A percentile compares a stretch with the other conserved stretches of the same genome.
Conservation (phyloP, 1,140 invertebrate species). For the Tetramorium parvispinum region DNA sequence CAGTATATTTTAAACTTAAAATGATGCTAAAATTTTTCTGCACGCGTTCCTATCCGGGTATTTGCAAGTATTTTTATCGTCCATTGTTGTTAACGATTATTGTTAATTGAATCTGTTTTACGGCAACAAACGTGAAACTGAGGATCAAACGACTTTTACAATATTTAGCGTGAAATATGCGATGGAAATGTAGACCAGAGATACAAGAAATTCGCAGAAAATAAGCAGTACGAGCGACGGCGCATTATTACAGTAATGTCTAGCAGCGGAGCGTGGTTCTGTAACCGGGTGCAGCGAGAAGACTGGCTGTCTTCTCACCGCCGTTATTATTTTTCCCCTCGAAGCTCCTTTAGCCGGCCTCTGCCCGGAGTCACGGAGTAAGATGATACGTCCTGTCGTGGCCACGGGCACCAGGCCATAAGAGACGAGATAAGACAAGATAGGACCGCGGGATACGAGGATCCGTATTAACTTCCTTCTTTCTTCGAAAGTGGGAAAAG, state of each 20-base stretch:
- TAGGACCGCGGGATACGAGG: conserved; percentile 61
- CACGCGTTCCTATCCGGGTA: neutral
- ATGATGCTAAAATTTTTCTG: too few species aligned
- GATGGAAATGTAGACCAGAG: neutral
- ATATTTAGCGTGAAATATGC: neutral
- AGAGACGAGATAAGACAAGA: conserved; percentile 72
- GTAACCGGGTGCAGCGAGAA: conserved; percentile 44
- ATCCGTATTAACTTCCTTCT: conserved; percentile 68
- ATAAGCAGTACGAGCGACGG: neutral
- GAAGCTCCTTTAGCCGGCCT: conserved; percentile 44
- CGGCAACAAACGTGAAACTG: neutral
- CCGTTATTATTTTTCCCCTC: conserved; percentile 71
- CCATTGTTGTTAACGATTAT: neutral
- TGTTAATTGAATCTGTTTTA: neutral
- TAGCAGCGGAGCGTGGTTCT: conserved; percentile 62
- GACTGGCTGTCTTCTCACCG: conserved; percentile 44
- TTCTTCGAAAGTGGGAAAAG: conserved; percentile 42
- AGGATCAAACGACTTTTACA: neutral
- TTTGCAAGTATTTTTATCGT: neutral
- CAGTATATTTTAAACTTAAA: too few species aligned
- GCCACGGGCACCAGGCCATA: conserved; percentile 63
- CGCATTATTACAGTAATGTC: conserved; percentile 66
- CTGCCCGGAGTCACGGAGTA: conserved; percentile 51
- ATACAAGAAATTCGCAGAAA: neutral
- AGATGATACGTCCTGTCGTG: conserved; percentile 70